These are phyloP conservation scores for Centropyge bicolor DNA, from an alignment of 2,797 vertebrate species.

Conservation along the genomic window DNA sequence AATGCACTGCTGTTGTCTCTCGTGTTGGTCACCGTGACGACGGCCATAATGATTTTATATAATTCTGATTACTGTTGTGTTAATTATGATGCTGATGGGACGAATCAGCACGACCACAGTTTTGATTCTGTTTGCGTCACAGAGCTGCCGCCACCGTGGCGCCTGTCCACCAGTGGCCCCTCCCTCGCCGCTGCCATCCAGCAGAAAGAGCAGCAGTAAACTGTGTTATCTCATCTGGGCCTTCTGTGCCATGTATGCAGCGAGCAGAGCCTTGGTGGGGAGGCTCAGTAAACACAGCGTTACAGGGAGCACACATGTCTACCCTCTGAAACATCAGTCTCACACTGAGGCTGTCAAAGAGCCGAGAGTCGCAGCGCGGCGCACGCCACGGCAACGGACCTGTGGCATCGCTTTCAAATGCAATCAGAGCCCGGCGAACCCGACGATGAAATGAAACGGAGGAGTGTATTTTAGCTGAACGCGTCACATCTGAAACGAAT, in stretches of 20 bases:
- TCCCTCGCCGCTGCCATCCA: constrained; percentile 45
- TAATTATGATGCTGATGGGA: not conserved
- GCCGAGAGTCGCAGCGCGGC: constrained; percentile 63
- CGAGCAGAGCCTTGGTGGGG: constrained; percentile 73
- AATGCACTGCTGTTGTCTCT: not conserved
- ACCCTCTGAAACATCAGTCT: constrained; percentile 80
- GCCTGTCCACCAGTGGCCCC: constrained; percentile 41
- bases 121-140: not conserved
- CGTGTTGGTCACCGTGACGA: not conserved
- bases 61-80: not conserved
- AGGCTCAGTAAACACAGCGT: constrained; percentile 79
- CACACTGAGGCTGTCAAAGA: constrained; percentile 83
- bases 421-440: constrained; percentile 68
- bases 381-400: constrained; percentile 71
- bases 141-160: constrained; percentile 8
- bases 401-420: constrained; percentile 80
- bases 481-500: constrained; percentile 62
- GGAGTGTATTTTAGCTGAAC: constrained; percentile 48
- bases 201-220: constrained; percentile 66
- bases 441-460: constrained; percentile 60
- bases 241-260: constrained; percentile 72
- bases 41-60: not conserved
- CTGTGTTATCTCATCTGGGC: constrained; percentile 72
- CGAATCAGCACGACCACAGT: not conserved
- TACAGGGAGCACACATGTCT: constrained; percentile 76